Evolutionary conservation across 1,140 invertebrate genomes (phyloP).

Genomic region (Drosophila sp.): DNA sequence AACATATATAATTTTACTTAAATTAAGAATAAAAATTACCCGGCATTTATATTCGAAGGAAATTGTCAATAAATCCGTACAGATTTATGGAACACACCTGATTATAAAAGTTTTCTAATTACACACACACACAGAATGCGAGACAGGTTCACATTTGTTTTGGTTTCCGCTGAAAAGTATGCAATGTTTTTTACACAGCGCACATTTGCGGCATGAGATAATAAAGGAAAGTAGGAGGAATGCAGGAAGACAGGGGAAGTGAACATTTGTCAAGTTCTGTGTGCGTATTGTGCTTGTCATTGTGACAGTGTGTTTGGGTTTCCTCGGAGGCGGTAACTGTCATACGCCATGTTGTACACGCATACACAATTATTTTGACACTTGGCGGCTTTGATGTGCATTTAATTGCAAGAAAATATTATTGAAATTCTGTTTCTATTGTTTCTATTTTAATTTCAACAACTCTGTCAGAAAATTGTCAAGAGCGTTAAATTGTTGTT

Average conservation of each 20-base stretch:
- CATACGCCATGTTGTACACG: constrained; percentile 61
- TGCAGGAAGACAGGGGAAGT: constrained; percentile 29
- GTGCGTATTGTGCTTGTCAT: constrained; percentile 35
- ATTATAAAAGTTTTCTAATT: constrained; percentile 79
- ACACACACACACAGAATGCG: constrained; percentile 26
- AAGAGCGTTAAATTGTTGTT: background rate
- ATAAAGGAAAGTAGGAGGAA: too few species aligned
- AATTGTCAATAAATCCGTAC: too few species aligned
- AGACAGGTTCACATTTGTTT: too few species aligned
- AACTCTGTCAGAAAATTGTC: constrained; percentile 18
- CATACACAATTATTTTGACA: constrained; percentile 55
- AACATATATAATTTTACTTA: too few species aligned
- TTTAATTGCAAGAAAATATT: constrained; percentile 68
- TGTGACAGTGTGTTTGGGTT: constrained; percentile 18
- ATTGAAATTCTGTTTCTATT: constrained; percentile 24
- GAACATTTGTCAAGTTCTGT: constrained; percentile 44
- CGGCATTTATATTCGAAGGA: too few species aligned
- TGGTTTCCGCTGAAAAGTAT: constrained; percentile 49
- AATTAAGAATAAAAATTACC: too few species aligned
- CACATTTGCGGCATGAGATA: constrained; percentile 12
- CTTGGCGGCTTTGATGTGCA: constrained; percentile 64
- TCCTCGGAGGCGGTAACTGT: constrained; percentile 42
- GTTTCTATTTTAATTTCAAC: constrained; percentile 3
- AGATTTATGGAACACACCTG: too few species aligned
- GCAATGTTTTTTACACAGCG: constrained; percentile 38